These are phyloP conservation scores for Podiceps cristatus DNA, from an alignment of 2,113 vertebrate species.

Conservation along the genomic window DNA sequence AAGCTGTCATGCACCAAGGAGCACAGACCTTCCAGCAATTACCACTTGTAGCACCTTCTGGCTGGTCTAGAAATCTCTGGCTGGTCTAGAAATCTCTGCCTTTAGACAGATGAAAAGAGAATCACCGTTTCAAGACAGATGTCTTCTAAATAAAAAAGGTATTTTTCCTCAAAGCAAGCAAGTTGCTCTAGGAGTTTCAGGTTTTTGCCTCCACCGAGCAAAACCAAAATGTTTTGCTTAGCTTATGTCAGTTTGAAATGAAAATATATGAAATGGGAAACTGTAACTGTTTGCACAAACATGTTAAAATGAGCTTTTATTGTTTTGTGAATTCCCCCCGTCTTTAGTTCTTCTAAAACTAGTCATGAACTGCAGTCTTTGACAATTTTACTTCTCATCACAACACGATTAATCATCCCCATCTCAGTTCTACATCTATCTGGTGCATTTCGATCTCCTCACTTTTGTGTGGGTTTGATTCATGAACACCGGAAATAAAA, in stretches of 20 bases:
- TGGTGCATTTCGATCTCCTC: neutral
- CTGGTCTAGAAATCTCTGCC: neutral
- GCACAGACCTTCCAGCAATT: neutral
- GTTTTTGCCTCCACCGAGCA: neutral
- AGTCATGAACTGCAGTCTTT: neutral
- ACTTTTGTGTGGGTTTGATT: slow-evolving; percentile 21
- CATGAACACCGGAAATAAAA: slow-evolving; percentile 17
- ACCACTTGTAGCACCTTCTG: neutral
- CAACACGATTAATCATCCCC: neutral
- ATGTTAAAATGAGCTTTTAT: neutral
- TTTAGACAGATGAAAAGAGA: neutral
- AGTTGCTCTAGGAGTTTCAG: neutral
- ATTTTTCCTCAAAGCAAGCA: neutral
- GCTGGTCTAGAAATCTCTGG: neutral
- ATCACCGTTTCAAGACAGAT: neutral
- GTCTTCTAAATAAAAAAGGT: neutral
- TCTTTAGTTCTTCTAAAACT: neutral
- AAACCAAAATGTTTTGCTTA: neutral
- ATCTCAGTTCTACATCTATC: neutral
- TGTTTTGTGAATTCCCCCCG: neutral
- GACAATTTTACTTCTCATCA: neutral
- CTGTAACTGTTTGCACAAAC: neutral
- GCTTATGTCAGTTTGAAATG: neutral
- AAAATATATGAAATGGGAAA: neutral
- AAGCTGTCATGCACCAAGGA: neutral